Base-by-base conservation (phyloP, 2,888 invertebrate genomes). In the Pachymerium ferrugineum region DNA sequence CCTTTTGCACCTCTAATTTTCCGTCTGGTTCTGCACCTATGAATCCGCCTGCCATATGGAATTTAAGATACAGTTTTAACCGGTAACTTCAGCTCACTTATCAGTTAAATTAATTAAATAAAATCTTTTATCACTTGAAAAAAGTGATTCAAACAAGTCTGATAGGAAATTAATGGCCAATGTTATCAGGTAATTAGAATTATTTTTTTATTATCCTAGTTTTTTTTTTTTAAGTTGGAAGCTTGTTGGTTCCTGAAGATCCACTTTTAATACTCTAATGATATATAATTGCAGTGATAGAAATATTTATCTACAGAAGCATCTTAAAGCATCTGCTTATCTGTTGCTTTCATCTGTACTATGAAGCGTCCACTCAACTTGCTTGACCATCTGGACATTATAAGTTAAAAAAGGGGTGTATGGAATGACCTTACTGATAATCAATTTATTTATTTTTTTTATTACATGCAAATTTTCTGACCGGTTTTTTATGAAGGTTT, bases 251-350 rank as follows among this genome's bases (percentile, higher is more conserved):
- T 47, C 22, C 47, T n/a, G 19, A 14, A 47, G 47, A 14, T 47
- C 6, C 47, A 47, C 47, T 47, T 47, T 22, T 47, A 47, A 47
- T 47, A 47, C 47, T 8, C 47, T 47, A 47, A 47, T 47, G 22
- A 47, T 22, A 22, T 47, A 47, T 47, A 47, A 47, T 47, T 47
- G 47, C 22, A 22, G 16, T 22, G 47, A 47, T n/a, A 47, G 22
- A 22, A 47, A 47, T n/a, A 14, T n/a, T 47, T 47, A 47, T 47
- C 47, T 47, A 8, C 1, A 3, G 16, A n/a, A 47, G 47, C 47
- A 47, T 47, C 47, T 47, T 47, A 47, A 47, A 47, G 47, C 47
- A 47, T 47, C 47, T 47, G 47, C 47, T 47, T 47, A 47, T 47
- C 47, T 16, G 4, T 47, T 47, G 47, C 47, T 22, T 47, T 47